These are phyloP conservation scores for Oryzias melastigma DNA, from an alignment of 2,113 vertebrate genomes.

Conservation along the genomic window DNA sequence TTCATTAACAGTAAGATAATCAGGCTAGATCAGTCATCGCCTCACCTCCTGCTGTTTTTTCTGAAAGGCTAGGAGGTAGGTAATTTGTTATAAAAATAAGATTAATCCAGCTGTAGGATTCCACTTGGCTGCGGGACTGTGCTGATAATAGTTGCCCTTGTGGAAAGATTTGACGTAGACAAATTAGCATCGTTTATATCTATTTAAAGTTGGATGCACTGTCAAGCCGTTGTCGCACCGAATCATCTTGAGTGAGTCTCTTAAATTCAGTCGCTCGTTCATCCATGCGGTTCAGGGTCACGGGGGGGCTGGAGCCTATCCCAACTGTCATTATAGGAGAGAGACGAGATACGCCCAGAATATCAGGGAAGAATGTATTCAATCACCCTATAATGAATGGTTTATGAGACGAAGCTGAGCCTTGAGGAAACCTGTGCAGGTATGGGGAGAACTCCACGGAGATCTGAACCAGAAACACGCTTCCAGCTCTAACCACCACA, in stretches of 20 bases:
- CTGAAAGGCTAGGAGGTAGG: slow-evolving; percentile 47
- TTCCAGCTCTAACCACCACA: background rate
- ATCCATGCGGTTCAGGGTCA: background rate
- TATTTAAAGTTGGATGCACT: background rate
- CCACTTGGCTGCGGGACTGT: slow-evolving; percentile 17
- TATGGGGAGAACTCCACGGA: background rate
- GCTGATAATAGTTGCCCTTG: slow-evolving; percentile 34
- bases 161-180: slow-evolving; percentile 19
- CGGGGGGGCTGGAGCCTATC: background rate
- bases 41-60: slow-evolving; percentile 5
- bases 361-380: background rate
- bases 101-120: slow-evolving; percentile 43
- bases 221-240: background rate
- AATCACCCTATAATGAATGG: background rate
- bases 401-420: background rate
- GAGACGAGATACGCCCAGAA: background rate
- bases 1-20: slow-evolving; percentile 34
- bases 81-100: slow-evolving; percentile 44
- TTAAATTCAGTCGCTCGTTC: background rate
- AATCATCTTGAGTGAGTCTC: slow-evolving; percentile 14
- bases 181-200: slow-evolving; percentile 34
- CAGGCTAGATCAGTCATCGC: slow-evolving; percentile 10
- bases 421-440: no score
- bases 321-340: background rate
- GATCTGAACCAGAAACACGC: background rate